A percentile compares a stretch with the other conserved stretches of the same genome.
These are phyloP conservation scores for Hyppa rectilinea DNA, from an alignment of 2,888 invertebrate genomes.

Conservation along the genomic window DNA sequence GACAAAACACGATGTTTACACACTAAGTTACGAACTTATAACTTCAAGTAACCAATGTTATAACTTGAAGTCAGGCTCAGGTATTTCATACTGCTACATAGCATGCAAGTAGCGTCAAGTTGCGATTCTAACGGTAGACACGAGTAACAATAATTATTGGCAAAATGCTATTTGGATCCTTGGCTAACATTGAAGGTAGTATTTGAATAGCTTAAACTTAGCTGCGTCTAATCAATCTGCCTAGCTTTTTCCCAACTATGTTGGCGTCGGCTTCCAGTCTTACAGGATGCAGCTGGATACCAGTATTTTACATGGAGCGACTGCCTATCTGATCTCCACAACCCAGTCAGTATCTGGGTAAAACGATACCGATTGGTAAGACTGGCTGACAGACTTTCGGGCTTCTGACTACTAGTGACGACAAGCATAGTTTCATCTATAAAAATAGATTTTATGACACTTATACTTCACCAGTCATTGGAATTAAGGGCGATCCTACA, in stretches of 20 bases:
- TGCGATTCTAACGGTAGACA: constrained; percentile 46
- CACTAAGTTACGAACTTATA: constrained; percentile 10
- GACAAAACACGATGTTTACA: constrained; percentile 5
- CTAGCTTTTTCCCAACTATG: no score
- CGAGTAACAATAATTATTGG: constrained; percentile 44
- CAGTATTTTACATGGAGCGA: no score
- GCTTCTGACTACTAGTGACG: no score
- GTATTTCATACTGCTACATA: constrained; percentile 28
- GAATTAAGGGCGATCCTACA: background rate
- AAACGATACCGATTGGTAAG: no score
- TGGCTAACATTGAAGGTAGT: background rate
- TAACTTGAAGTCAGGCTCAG: constrained; percentile 24
- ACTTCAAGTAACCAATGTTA: constrained; percentile 19
- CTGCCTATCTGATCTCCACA: no score
- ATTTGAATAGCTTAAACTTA: background rate
- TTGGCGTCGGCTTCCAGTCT: no score
- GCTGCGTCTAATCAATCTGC: no score
- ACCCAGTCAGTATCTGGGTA: no score
- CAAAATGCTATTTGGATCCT: constrained; percentile 17
- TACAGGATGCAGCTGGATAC: no score
- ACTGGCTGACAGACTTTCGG: no score
- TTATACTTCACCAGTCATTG: background rate
- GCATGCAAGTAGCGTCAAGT: constrained; percentile 41
- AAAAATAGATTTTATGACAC: no score
- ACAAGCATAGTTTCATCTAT: no score